Conservation (phyloP, 2,797 vertebrate genomes). For the Dicrostonyx torquatus region DNA sequence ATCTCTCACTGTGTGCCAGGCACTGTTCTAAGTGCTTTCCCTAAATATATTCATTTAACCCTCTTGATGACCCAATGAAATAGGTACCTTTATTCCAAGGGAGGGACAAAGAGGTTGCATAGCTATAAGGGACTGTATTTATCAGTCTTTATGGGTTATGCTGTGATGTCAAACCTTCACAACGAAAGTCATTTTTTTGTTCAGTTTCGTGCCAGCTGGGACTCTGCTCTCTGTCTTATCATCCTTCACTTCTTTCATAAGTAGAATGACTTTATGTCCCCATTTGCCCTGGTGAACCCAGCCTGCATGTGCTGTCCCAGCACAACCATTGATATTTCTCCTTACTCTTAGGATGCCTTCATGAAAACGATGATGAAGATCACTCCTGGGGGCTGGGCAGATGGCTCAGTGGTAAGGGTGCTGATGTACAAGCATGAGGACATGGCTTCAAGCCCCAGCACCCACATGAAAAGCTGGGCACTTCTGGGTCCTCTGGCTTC, state of each 20-base stretch:
- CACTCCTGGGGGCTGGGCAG: neutral
- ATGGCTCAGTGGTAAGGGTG: neutral
- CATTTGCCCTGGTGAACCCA: too few species aligned
- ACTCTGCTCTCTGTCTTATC: neutral
- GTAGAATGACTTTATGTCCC: accelerated
- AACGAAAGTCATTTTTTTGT: neutral
- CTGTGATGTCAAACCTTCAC: neutral
- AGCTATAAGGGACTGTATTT: neutral
- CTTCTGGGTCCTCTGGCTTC: neutral
- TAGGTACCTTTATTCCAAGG: neutral
- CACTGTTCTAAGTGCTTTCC: neutral
- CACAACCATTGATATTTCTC: neutral
- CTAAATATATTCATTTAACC: neutral
- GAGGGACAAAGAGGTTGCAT: neutral
- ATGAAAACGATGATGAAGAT: neutral
- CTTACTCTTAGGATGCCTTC: neutral
- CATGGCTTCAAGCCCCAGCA: neutral
- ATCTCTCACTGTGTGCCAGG: neutral
- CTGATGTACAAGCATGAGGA: neutral
- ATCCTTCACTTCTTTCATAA: neutral
- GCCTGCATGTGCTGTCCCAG: neutral
- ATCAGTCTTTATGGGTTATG: neutral
- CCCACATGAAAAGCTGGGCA: neutral
- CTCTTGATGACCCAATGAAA: neutral
- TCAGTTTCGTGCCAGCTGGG: neutral